A percentile compares a stretch with the other conserved stretches of the same genome.
Conservation (phyloP, 2,888 invertebrate genomes). For the Scaptomyza polygonia region DNA sequence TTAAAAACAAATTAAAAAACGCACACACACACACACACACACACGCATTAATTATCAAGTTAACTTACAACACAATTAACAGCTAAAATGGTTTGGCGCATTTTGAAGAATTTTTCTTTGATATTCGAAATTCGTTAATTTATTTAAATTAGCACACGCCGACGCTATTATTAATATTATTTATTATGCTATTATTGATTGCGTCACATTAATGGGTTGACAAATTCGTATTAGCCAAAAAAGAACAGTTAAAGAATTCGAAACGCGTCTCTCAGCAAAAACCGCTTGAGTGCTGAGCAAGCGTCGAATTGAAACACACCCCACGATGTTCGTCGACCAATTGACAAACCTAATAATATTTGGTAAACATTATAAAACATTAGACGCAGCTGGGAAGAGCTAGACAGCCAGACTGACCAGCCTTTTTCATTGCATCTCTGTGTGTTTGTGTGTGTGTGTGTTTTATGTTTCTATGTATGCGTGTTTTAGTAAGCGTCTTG, state of each 20-base stretch:
- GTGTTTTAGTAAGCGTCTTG: slow-evolving; percentile 22
- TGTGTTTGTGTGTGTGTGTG: slow-evolving; percentile 16
- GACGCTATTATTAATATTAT: slow-evolving; percentile 13
- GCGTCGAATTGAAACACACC: slow-evolving; percentile 80
- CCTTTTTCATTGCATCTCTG: slow-evolving; percentile 16
- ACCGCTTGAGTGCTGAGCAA: slow-evolving; percentile 59
- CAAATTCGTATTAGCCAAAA: slow-evolving; percentile 37
- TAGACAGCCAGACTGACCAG: slow-evolving; percentile 27
- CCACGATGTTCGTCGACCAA: slow-evolving; percentile 81
- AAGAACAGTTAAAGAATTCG: slow-evolving; percentile 17
- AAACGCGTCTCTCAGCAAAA: slow-evolving; percentile 65
- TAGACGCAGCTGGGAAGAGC: slow-evolving; percentile 51
- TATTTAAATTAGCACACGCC: slow-evolving; percentile 35
- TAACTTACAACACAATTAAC: slow-evolving; percentile 68
- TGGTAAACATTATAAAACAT: slow-evolving; percentile 83
- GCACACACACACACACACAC: background rate
- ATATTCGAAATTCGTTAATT: slow-evolving; percentile 29
- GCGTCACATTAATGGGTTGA: slow-evolving; percentile 29
- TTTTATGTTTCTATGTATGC: slow-evolving; percentile 12
- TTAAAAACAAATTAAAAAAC: too few species aligned
- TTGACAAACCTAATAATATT: slow-evolving; percentile 82
- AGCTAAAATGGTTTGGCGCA: slow-evolving; percentile 45
- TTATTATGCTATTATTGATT: slow-evolving; percentile 19
- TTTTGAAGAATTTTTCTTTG: slow-evolving; percentile 33
- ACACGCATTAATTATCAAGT: slow-evolving; percentile 24